Evolutionary conservation across 1,140 invertebrate species (phyloP), one percentile per base, ranked within the genome.

Genomic region (Aphis gossypii): DNA sequence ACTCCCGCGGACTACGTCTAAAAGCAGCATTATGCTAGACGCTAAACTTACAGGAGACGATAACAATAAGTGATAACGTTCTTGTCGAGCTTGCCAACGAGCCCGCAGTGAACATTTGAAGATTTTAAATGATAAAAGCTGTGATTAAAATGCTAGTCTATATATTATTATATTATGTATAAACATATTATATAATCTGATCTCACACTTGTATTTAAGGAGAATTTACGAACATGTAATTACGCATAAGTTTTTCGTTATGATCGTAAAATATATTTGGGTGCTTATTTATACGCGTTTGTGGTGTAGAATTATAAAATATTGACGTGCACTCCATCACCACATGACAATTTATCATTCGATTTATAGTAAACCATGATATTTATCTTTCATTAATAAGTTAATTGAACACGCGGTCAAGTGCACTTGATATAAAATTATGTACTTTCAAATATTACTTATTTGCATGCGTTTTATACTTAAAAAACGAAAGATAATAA

Each of bases 71-170:
- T 56, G 3, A 90, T 90, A 38, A 38, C 4, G 11, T 60, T 41
- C 9, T 89, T 35, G 4, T 60, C 11, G 25, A 56, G 35, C 30
- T 54, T 25, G 23, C 14, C 56, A 14, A 68, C 5, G 38, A 51
- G 48, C 46, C 1, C 18, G 1, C 6, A 41, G n/a, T 11, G 14
- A 90, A 41, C 1, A 30, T 21, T 68, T 83, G 9, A n/a, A 83
- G 20, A 48, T 83, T 82, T 92, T 46, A n/a, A 48, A 18, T 14
- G 44, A n/a, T 82, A 92, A 92, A 92, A n/a, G 6, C 44, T 92
- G 92, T 93, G 92, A 84, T 93, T 93, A 86, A 51, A 38, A 92
- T 83, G 90, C 90, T 92, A 92, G 90, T 92, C 89, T 68, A 90
- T 68, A 35, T 46, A 30, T 44, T 44, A 41, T 23, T 86, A 46